Conservation (phyloP, 2,797 vertebrate species). For the Neomorphus geoffroyi region DNA sequence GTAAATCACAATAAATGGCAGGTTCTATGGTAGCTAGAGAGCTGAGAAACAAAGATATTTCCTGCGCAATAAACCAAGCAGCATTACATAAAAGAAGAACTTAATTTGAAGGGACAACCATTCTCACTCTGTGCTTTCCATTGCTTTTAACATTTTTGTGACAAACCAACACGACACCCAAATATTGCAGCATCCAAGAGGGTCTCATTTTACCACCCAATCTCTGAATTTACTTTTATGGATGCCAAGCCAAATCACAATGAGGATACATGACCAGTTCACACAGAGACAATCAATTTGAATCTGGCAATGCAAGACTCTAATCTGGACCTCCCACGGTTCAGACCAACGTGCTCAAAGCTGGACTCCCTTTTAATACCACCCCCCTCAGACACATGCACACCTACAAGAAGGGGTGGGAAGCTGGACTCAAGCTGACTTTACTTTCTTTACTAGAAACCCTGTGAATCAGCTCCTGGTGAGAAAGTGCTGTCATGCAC, state of each 20-base stretch:
- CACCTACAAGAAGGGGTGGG: background rate
- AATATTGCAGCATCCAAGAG: background rate
- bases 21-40: background rate
- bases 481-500: background rate
- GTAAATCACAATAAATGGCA: slow-evolving; percentile 14
- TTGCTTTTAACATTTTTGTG: background rate
- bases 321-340: background rate
- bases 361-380: background rate
- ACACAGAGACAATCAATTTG: background rate
- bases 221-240: background rate
- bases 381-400: rapidly evolving
- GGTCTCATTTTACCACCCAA: background rate
- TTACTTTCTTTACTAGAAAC: background rate
- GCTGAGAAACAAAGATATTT: background rate
- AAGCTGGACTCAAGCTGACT: background rate
- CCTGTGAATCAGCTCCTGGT: background rate
- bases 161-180: background rate
- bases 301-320: background rate
- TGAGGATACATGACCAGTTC: background rate
- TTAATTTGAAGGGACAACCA: background rate
- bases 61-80: background rate
- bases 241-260: background rate
- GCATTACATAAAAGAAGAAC: background rate
- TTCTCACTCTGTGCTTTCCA: background rate
- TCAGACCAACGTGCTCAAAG: background rate